phyloP scores from a whole-genome alignment of 2,888 invertebrate genomes.

The Morpho helenor region DNA sequence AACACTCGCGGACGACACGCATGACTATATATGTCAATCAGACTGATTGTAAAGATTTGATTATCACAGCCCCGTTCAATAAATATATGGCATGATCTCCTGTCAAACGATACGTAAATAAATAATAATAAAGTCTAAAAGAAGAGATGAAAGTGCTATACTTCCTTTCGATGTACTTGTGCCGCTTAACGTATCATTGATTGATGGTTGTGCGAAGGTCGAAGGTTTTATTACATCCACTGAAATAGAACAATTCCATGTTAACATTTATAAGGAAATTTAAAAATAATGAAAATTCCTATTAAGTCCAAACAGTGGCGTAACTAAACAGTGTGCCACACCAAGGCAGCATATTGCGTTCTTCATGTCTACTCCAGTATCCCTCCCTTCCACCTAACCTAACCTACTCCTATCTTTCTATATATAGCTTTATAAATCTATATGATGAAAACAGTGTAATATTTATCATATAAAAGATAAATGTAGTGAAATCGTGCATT shows the following conservation, averaged over 20 bases:
- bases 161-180: slow-evolving; percentile 46
- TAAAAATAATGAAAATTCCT: neutral
- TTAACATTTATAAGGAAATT: slow-evolving; percentile 1
- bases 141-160: slow-evolving; percentile 26
- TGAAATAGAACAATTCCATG: slow-evolving; percentile 39
- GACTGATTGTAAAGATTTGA: slow-evolving; percentile 41
- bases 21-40: slow-evolving; percentile 1
- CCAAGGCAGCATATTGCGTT: no score
- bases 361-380: no score
- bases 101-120: slow-evolving; percentile 51
- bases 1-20: neutral
- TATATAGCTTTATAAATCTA: neutral
- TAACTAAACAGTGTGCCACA: no score
- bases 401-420: neutral
- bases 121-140: slow-evolving; percentile 40
- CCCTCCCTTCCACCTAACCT: no score
- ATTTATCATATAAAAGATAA: no score
- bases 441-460: no score
- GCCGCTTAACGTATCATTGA: slow-evolving; percentile 52
- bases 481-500: no score
- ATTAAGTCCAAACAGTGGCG: no score
- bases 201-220: slow-evolving; percentile 48
- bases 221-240: slow-evolving; percentile 65
- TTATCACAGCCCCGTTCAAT: slow-evolving; percentile 71
- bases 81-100: slow-evolving; percentile 30